These are phyloP conservation scores for Fregetta grallaria DNA, from an alignment of 2,113 vertebrate species.

Conservation along the genomic window DNA sequence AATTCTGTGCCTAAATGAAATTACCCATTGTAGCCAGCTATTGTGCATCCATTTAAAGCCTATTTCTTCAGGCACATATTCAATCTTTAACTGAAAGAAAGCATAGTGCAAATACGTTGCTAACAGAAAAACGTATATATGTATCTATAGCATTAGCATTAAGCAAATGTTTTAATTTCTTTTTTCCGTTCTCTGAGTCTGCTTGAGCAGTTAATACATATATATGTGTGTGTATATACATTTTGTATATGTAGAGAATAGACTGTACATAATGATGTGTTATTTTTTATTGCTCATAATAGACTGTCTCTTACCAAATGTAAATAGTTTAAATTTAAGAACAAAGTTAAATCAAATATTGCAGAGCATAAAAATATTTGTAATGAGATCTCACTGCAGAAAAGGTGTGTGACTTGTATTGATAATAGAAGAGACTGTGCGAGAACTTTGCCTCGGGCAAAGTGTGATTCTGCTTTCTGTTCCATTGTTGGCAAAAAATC, in stretches of 20 bases:
- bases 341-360: slow-evolving; percentile 23
- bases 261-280: neutral
- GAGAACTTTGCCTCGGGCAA: neutral
- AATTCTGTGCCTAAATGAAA: slow-evolving; percentile 49
- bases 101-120: neutral
- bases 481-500: neutral
- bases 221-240: neutral
- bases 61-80: neutral
- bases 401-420: neutral
- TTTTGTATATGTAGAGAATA: neutral
- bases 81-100: slow-evolving; percentile 21
- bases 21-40: slow-evolving; percentile 36
- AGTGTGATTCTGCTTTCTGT: neutral
- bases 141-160: neutral
- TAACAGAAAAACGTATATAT: neutral
- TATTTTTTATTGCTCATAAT: neutral
- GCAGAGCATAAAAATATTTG: neutral
- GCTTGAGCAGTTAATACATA: neutral
- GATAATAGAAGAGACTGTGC: neutral
- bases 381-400: neutral
- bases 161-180: slow-evolving; percentile 12
- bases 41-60: slow-evolving; percentile 11
- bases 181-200: neutral
- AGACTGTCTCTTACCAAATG: neutral
- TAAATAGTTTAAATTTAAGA: slow-evolving; percentile 29